Evolutionary conservation across 2,113 vertebrate genomes (phyloP), one percentile per base, ranked within the genome.

Genomic region (Sebastes schlegelii): DNA sequence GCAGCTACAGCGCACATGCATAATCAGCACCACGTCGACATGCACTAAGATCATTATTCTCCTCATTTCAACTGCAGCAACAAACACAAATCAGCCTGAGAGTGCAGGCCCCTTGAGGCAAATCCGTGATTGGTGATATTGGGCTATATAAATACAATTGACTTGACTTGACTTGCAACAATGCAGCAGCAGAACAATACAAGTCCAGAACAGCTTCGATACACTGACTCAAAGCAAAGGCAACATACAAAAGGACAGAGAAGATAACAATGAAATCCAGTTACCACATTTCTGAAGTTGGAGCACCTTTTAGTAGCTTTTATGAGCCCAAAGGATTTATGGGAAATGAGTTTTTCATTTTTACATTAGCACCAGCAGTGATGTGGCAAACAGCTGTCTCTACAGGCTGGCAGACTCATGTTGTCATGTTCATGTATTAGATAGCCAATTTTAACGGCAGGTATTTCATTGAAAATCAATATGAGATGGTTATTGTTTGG

Each of bases 31-130:
- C 55, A 46, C 2, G 4, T 23, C 1, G 11, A 40, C 42, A n/a
- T 61, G 54, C 58, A 57, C 7, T 17, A 58, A 78, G 42, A 54
- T 61, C 19, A 78, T 49, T 61, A 52, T 65, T 82, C 17, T 71
- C 43, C 60, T 71, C 10, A 62, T 73, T 62, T 74, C 14, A 65
- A 73, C 73, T 57, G 46, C 42, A 66, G 73, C 48, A 67, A 72
- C 60, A 40, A 67, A 66, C 45, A 71, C 12, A 60, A 45, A 68
- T 42, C 60, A 42, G 48, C 46, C 23, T 2, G 0, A 52, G 48
- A 65, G 45, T 34, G 4, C 46, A 26, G 17, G 48, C 16, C 67
- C 49, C 26, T 54, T 2, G 3, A 13, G 26, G 48, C 10, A 19
- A 55, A 54, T 42, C 26, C 55, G 51, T 42, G 67, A 54, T 70